Evolutionary conservation across 2,888 invertebrate species (phyloP), one percentile per base, ranked within the genome.

Genomic region (Heteropelma amictum): DNA sequence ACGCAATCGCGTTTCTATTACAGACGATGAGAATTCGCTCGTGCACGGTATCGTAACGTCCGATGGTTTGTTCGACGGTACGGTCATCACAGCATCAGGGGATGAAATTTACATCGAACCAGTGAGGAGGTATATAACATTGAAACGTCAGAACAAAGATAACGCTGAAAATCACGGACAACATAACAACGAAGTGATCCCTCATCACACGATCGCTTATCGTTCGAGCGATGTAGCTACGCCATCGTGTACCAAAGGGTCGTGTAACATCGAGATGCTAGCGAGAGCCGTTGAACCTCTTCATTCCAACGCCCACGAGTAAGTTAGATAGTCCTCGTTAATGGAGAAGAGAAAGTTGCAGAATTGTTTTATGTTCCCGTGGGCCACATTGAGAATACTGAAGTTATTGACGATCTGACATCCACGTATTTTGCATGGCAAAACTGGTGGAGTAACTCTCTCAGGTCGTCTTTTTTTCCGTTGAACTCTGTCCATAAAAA

Each of bases 31-130:
- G 78, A 91, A 91, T 51, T 94, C 96, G 12, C 91, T 92, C 78
- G 95, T 97, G 54, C 94, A 95, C 84, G 97, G 97, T 49, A 91
- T 97, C 81, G 92, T 97, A 81, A 96, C 96, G 73, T 91, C 92
- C 70, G 94, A 96, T 72, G 97, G 97, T 69, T 91, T 96, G 69
- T 95, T 97, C 89, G 97, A 97, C 87, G 97, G 97, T 54, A 95
- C 95, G 58, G 94, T 97, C 86, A 92, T 93, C 89, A 94, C 95
- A 53, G 90, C 91, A 69, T 90, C 92, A 30, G 73, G 73, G 58
- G 95, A 95, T 84, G 94, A 95, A 84, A 96, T 93, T 90, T 96
- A 95, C 89, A 92, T 97, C 80, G 97, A 97, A 89, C 95, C 95
- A 3, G 90, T 94, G 63, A 92, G 92, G 80, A 91, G 94, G 80